Base-by-base conservation (phyloP, 2,797 vertebrate species). In the Selene dorsalis region DNA sequence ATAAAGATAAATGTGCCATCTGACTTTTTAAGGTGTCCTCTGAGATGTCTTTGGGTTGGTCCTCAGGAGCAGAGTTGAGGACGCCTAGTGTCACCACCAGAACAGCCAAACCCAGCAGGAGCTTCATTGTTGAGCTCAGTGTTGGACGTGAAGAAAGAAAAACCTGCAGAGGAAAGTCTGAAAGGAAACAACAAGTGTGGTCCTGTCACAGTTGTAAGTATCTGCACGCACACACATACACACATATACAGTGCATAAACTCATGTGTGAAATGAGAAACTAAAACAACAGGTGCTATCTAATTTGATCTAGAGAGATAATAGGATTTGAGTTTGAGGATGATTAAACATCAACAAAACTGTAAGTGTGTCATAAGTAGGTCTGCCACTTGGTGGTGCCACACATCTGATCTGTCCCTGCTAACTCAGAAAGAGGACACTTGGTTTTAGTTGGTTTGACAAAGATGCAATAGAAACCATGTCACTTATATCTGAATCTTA, bases 21-120 rank as follows among this genome's bases (percentile, higher is more conserved):
- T 35, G 91, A 98, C 97, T 74, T 89, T 94, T 96, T 20, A 96
- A 92, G 71, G 93, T 93, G 75, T 95, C 95, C 32, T 67, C 73
- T 56, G 87, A 69, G 75, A 91, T 20, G 39, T 39, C 62, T 43
- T 67, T 77, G 18, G 93, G 80, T 69, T 88, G 87, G 69, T 87
- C 91, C 8, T 85, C 87, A 0, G 93, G 91, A 12, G 91, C 90
- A 0, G 94, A 93, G 0, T 80, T 80, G 39, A 94, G 86, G 35
- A 77, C 85, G 0, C 87, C 93, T 82, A 96, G 70, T 13, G 89
- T 93, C 4, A 89, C 82, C 79, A 95, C 30, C 3, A 90, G 64
- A 18, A 94, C 88, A 48, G 87, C 35, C 79, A 94, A 83, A 80
- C 94, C 28, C 45, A 95, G 86, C 69, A 93, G 84, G 3, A 50